Evolutionary conservation across 2,797 vertebrate genomes (phyloP), one percentile per base, ranked within the genome.

Genomic region (Pantherophis alleghaniensis): DNA sequence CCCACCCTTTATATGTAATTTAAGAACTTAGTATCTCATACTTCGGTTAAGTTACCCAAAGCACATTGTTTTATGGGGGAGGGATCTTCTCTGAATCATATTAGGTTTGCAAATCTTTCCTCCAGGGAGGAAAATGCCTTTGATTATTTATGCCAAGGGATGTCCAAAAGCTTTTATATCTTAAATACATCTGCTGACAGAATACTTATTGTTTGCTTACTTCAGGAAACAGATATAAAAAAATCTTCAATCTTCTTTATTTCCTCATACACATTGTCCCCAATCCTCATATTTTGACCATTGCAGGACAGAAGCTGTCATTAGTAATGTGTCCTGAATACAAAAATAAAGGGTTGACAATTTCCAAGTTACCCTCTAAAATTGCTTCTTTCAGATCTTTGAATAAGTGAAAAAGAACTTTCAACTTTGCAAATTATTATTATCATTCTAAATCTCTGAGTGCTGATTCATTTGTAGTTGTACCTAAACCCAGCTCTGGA

Each of bases 381-480:
- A 88, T 93, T 94, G 57, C 47, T 92, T n/a, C 83, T 51, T 94
- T 89, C 69, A 91, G 74, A 61, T 92, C 24, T 93, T 90, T 90
- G 26, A 79, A 24, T 22, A 93, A 94, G 11, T 60, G 51, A 22
- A 16, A 90, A 79, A 94, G 63, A 89, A 69, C 63, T 95, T 94
- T 95, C 60, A 12, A 87, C 56, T 79, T 88, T 90, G 87, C 55
- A 95, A 95, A 94, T 92, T 1, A 92, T 92, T 60, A 89, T 95
- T 91, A 93, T 22, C 10, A 91, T 96, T 95, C 93, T 93, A 95
- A 95, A 92, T 95, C 94, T 92, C 94, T 96, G 86, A 90, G 86
- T 92, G 86, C 94, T 93, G 91, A 95, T 95, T 96, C 87, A 86
- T 96, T 93, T 95, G 79, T 66, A 56, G 63, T 79, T 93, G 90